A percentile compares a stretch with the other conserved stretches of the same genome.
These are phyloP conservation scores for Lordiphosa clarofinis DNA, from an alignment of 1,140 invertebrate species.

Conservation along the genomic window DNA sequence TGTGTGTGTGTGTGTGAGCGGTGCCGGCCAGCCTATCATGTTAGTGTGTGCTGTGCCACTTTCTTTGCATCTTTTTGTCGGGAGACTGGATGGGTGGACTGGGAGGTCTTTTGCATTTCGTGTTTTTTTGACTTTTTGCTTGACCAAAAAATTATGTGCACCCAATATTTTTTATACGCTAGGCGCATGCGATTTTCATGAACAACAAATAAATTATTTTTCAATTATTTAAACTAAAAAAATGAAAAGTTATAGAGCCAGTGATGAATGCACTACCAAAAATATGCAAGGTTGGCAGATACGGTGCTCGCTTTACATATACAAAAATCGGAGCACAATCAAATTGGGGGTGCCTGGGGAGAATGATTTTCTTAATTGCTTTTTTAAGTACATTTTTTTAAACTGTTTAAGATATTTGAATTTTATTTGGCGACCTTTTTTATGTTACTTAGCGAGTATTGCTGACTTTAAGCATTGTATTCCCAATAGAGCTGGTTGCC, in stretches of 20 bases:
- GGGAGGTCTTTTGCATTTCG: slow-evolving; percentile 29
- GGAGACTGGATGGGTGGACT: not conserved
- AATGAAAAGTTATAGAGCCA: slow-evolving; percentile 8
- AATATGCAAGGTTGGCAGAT: slow-evolving; percentile 1
- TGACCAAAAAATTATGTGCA: slow-evolving; percentile 62
- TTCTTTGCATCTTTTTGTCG: slow-evolving; percentile 36
- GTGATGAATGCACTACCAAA: slow-evolving; percentile 8
- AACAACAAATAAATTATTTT: slow-evolving; percentile 42
- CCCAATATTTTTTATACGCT: slow-evolving; percentile 23
- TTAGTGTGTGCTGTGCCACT: slow-evolving; percentile 59
- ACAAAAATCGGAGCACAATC: not conserved
- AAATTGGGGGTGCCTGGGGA: no score
- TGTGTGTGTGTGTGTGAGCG: slow-evolving; percentile 26
- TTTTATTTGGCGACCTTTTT: no score
- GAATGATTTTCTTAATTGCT: no score
- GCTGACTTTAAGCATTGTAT: no score
- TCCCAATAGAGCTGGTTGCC: no score
- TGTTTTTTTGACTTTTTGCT: slow-evolving; percentile 28
- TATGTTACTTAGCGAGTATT: no score
- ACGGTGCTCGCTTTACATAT: not conserved
- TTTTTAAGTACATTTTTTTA: no score
- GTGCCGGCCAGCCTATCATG: slow-evolving; percentile 65
- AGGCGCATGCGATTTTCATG: not conserved
- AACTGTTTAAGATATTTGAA: no score
- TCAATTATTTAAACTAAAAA: slow-evolving; percentile 31